Base-by-base conservation (phyloP, 2,888 invertebrate species). In the Melikaiella ostensackeni region DNA sequence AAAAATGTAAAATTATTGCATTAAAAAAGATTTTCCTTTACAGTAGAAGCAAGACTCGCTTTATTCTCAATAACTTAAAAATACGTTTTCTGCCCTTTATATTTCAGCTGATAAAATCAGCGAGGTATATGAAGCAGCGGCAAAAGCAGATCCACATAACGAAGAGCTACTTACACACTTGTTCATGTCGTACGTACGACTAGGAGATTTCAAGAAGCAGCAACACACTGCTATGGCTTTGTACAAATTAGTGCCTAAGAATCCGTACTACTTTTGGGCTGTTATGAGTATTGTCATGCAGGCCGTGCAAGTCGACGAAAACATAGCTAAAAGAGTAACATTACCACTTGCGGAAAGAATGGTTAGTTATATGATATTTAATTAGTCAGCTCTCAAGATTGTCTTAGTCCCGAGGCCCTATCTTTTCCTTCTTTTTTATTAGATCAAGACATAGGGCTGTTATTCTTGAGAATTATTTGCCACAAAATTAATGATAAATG, bases 241-340 rank as follows among this genome's bases (percentile, higher is more conserved):
- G 50, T 99, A 97, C 92, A 98, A 98, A 93, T 93, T 97, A 77
- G 96, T 96, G 87, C 96, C 97, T 3, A 98, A 98, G 91, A 98
- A 97, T 91, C 98, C 98, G 0, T 99, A 99, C 91, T 98, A 98
- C 91, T 98, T 98, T 91, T 99, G 99, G 99, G 97, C 97, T 27
- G 96, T 99, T 13, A 98, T 99, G 97, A 98, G 98, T 90, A 95
- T 98, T 84, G 96, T 99, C 30, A 94, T 99, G 93, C 99, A 99
- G 94, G 97, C 97, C 86, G 85, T 88, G 63, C 84, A 87, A 75
- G 87, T 87, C 3, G 88, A 91, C 33, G 87, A 91, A 7, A 89
- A 91, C 66, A 87, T 94, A 55, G 93, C 93, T 1, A 92, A 92
- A 84, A 94, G 94, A 81, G 94, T 99, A 82, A 94, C 96, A 35